Evolutionary conservation across 2,113 vertebrate genomes (phyloP).

Genomic region (Osmerus eperlanus): DNA sequence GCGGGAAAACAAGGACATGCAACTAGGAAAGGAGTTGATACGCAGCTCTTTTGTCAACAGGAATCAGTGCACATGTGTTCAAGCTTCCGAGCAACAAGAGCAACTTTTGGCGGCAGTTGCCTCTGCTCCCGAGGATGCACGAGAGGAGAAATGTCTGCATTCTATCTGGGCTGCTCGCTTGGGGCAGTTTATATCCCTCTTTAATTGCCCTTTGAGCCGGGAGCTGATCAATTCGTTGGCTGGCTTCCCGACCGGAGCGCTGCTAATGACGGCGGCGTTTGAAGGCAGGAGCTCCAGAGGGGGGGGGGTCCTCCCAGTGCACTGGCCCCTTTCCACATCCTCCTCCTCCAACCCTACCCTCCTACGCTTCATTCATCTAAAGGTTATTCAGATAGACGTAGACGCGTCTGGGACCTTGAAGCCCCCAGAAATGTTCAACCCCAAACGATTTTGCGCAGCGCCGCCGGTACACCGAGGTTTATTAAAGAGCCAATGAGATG

Average conservation of each 20-base stretch:
- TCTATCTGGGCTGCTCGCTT: slow-evolving; percentile 26
- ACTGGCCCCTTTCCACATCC: no score
- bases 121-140: neutral
- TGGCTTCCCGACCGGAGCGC: slow-evolving; percentile 31
- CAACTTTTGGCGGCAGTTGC: neutral
- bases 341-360: neutral
- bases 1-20: neutral
- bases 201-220: slow-evolving; percentile 53
- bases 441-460: slow-evolving; percentile 14
- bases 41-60: neutral
- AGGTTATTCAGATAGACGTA: slow-evolving; percentile 58
- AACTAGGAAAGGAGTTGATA: neutral
- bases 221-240: slow-evolving; percentile 54
- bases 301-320: neutral
- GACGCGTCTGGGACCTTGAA: slow-evolving; percentile 27
- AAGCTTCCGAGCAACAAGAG: slow-evolving; percentile 22
- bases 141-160: slow-evolving; percentile 7
- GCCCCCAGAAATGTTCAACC: slow-evolving; percentile 21
- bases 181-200: slow-evolving; percentile 44
- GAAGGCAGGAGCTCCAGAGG: slow-evolving; percentile 40
- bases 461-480: slow-evolving; percentile 10
- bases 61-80: neutral
- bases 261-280: slow-evolving; percentile 44
- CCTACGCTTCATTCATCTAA: slow-evolving; percentile 55
- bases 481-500: slow-evolving; percentile 42